phyloP scores from a whole-genome alignment of 2,113 vertebrate genomes.

The Gallinago media region DNA sequence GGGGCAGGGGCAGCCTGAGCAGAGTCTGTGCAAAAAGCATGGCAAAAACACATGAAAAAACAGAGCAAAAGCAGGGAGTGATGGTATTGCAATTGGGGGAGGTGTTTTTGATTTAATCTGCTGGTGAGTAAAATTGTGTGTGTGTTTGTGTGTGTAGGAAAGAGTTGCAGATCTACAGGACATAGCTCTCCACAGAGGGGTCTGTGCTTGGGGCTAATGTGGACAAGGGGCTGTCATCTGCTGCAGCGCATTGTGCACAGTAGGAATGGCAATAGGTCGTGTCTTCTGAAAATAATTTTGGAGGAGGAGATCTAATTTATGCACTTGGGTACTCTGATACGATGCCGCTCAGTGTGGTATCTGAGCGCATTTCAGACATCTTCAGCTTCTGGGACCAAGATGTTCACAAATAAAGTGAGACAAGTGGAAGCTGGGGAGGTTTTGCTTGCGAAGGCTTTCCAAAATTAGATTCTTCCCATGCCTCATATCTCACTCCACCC shows the following conservation, averaged over 20 bases:
- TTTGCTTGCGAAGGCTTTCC: conserved; percentile 7
- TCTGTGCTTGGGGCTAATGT: background rate
- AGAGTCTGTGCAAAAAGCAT: background rate
- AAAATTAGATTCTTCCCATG: conserved; percentile 27
- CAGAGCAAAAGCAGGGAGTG: background rate
- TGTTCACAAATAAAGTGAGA: background rate
- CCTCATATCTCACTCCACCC: background rate
- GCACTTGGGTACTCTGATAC: background rate
- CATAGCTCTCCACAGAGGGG: background rate
- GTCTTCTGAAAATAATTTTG: background rate
- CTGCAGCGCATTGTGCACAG: background rate
- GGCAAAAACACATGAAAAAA: background rate
- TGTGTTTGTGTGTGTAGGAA: background rate
- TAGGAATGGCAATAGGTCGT: background rate
- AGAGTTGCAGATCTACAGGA: background rate
- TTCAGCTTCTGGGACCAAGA: background rate
- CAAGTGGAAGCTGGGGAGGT: background rate
- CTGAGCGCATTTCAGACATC: background rate
- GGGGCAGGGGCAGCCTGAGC: background rate
- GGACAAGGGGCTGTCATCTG: background rate
- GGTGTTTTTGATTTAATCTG: background rate
- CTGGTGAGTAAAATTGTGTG: background rate
- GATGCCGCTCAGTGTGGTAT: background rate
- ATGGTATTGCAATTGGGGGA: background rate
- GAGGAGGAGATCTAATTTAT: background rate